Base-by-base conservation (phyloP, 2,113 vertebrate species). In the Thalassoma bifasciatum region DNA sequence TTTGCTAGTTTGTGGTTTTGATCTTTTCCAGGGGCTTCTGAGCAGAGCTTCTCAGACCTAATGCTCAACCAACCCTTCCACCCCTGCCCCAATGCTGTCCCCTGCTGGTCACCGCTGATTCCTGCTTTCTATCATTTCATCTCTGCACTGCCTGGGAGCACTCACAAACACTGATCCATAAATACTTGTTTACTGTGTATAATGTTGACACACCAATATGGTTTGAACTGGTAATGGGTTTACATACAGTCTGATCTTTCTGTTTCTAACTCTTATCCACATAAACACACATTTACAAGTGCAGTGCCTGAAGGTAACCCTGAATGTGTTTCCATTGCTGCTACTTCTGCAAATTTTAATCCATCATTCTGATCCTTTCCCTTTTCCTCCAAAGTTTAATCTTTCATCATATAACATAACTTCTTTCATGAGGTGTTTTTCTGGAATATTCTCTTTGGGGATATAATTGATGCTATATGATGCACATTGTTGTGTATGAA, bases 91-190 rank as follows among this genome's bases (percentile, higher is more conserved):
- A 90, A 82, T 94, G 95, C 96, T 95, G 95, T 95, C 94, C 94
- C 94, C 95, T 94, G 94, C 95, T 95, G 95, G 94, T 96, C 95
- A 94, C 94, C 92, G 94, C 92, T 92, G 92, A 89, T 80, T 88
- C 84, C 92, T 90, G 92, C 96, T 98, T 97, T 95, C 96, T 97
- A 90, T 95, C 96, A 97, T 97, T 96, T 95, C 96, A 96, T 95
- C 95, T 96, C 95, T 94, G 94, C 83, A 65, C 85, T 94, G 94
- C 94, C 93, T 93, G 93, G 94, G 93, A 84, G 70, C 66, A 34
- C 72, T 53, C 68, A 71, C 79, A 64, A 21, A 59, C 63, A 78
- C 65, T 46, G 67, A 77, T 67, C 61, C 58, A 66, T 42, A 50
- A 36, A 66, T 42, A 37, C 63, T 52, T 52, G 66, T 63, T 59